Base-by-base conservation (phyloP, 2,797 vertebrate genomes). In the Amazonetta brasiliensis region DNA sequence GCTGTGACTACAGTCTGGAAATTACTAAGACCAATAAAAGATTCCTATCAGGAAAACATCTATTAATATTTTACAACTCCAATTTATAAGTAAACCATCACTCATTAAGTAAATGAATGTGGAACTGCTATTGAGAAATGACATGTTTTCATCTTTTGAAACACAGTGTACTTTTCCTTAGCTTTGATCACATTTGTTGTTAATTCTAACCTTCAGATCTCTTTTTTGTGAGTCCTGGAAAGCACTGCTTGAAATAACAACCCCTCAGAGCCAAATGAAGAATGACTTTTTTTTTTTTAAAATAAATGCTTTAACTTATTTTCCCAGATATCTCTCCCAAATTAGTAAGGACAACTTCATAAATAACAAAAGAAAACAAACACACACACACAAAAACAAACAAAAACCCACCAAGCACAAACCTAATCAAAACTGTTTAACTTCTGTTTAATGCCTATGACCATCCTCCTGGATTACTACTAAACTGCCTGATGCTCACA, bases 131-230 rank as follows among this genome's bases (percentile, higher is more conserved):
- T 20, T 1, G 3, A 77, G 55, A 76, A 84, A 84, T 56, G 7
- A 60, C 30, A 58, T 7, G 9, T 54, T 84, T 85, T 85, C 46
- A 62, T 60, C 11, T 85, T 92, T 75, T 76, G 56, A 43, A 89
- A 67, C 23, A 93, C 58, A 21, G 17, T 35, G 26, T 68, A 54
- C 22, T 83, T 81, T 52, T 63, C 52, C 22, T 79, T 84, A 75
- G 58, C 77, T 94, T 91, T 91, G 66, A 91, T 81, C 46, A 25
- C 23, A 35, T 68, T 92, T 95, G 20, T 67, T 55, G 63, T 87
- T 87, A 95, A 90, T 74, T 35, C 67, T 87, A 84, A 95, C 89
- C 39, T 86, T 87, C 83, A 68, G 33, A 87, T 75, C 59, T 44
- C 44, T 50, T 79, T 52, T 58, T 50, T 81, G 39, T 54, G 92